Percentiles rank a stretch among this genome's conserved stretches.
phyloP scores from a whole-genome alignment of 2,113 vertebrate genomes.

The Euleptes europaea region DNA sequence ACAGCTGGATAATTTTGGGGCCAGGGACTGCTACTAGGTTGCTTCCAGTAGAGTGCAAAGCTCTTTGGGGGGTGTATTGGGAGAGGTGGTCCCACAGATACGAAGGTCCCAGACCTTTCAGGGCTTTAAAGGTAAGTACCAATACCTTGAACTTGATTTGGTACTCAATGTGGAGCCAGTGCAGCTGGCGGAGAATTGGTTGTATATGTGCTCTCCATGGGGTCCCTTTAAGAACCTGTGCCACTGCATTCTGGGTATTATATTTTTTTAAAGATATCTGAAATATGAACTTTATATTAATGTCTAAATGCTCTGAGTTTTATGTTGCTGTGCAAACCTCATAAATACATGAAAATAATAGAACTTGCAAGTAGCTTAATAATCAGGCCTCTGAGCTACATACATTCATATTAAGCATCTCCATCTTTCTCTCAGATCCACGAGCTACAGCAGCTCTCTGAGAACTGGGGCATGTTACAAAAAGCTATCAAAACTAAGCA shows the following conservation, averaged over 20 bases:
- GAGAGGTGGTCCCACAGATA: too few relatives aligned
- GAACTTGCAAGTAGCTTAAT: not conserved
- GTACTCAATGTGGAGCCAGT: too few relatives aligned
- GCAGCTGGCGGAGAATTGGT: too few relatives aligned
- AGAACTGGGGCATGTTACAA: not conserved
- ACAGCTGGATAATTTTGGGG: too few relatives aligned
- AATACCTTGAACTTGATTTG: too few relatives aligned
- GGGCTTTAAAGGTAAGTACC: too few relatives aligned
- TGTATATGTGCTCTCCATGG: too few relatives aligned
- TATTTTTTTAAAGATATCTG: not conserved
- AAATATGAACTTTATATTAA: not conserved
- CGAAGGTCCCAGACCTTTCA: too few relatives aligned
- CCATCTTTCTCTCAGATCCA: not conserved
- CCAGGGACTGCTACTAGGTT: too few relatives aligned
- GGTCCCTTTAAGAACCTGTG: too few relatives aligned
- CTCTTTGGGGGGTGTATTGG: too few relatives aligned
- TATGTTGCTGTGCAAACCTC: not conserved
- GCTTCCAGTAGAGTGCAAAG: too few relatives aligned
- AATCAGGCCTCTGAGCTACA: not conserved
- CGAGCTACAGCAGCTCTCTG: not conserved
- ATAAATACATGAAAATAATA: not conserved
- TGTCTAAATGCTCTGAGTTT: not conserved
- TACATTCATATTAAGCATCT: not conserved
- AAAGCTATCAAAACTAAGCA: not conserved
- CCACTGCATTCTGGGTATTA: not conserved